Percentiles rank a stretch among this genome's conserved stretches.
Conservation (phyloP, 2,888 invertebrate species). For the Magallana nippona region DNA sequence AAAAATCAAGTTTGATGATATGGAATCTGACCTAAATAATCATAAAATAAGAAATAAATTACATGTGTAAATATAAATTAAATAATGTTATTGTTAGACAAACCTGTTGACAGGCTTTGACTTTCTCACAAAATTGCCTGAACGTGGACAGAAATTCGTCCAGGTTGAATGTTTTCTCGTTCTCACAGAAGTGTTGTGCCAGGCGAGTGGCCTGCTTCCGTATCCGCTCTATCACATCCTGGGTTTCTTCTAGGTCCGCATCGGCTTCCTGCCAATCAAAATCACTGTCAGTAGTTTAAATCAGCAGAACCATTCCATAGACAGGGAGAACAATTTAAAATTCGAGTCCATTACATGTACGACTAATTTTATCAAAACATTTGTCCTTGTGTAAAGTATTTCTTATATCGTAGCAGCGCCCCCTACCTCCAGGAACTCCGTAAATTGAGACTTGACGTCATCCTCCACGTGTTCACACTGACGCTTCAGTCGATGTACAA, state of each 20-base stretch:
- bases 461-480: constrained; percentile 89
- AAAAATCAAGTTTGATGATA: no score
- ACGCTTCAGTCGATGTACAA: constrained; percentile 89
- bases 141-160: constrained; percentile 96
- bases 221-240: constrained; percentile 68
- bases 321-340: no score
- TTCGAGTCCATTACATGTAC: no score
- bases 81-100: constrained; percentile 31
- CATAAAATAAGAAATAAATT: neutral
- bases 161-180: constrained; percentile 91
- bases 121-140: constrained; percentile 88
- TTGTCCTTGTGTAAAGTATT: no score
- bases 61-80: neutral
- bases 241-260: constrained; percentile 68
- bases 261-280: constrained; percentile 67
- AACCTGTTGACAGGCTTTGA: constrained; percentile 79
- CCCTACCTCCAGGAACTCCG: constrained; percentile 89
- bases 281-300: no score
- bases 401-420: no score
- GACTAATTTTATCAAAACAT: no score
- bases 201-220: constrained; percentile 85
- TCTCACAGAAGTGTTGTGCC: constrained; percentile 97
- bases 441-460: constrained; percentile 94
- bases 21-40: neutral
- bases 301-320: no score